Evolutionary conservation across 2,797 vertebrate genomes (phyloP).

Genomic region (Toxotes lorentzi): DNA sequence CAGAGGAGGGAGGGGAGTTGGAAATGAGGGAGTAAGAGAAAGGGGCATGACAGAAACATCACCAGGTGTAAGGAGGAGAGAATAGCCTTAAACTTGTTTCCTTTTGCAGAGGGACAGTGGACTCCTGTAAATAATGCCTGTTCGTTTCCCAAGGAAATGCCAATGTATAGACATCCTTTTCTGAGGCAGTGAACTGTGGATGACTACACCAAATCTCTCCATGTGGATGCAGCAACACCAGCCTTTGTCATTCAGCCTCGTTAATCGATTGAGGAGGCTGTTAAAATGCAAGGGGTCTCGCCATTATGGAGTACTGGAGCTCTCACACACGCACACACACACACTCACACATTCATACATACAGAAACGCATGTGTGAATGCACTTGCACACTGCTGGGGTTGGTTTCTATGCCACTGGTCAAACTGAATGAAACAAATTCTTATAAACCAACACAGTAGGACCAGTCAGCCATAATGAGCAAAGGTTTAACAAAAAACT

Average conservation of each 20-base stretch:
- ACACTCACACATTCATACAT: constrained; percentile 1
- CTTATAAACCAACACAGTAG: constrained; percentile 60
- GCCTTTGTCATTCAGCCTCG: constrained; percentile 55
- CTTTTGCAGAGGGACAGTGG: constrained; percentile 37
- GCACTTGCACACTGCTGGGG: constrained; percentile 3
- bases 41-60: constrained; percentile 21
- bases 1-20: constrained; percentile 6
- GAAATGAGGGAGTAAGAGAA: constrained; percentile 14
- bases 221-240: constrained; percentile 44
- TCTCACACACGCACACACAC: constrained; percentile 19
- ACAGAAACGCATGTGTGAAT: constrained; percentile 19
- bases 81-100: constrained; percentile 49
- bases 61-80: constrained; percentile 20
- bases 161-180: constrained; percentile 40
- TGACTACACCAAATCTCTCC: constrained; percentile 22
- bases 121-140: constrained; percentile 49
- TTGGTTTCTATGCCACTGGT: constrained; percentile 68
- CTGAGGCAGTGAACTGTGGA: constrained; percentile 57
- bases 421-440: constrained; percentile 74
- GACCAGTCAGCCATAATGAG: constrained; percentile 56
- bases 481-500: constrained; percentile 47
- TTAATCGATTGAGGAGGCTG: constrained; percentile 59
- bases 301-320: constrained; percentile 35
- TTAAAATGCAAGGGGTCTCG: constrained; percentile 39
- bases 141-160: constrained; percentile 52